Percentiles rank a stretch among this genome's conserved stretches.
phyloP scores from a whole-genome alignment of 2,797 vertebrate species.

The Tadarida brasiliensis region DNA sequence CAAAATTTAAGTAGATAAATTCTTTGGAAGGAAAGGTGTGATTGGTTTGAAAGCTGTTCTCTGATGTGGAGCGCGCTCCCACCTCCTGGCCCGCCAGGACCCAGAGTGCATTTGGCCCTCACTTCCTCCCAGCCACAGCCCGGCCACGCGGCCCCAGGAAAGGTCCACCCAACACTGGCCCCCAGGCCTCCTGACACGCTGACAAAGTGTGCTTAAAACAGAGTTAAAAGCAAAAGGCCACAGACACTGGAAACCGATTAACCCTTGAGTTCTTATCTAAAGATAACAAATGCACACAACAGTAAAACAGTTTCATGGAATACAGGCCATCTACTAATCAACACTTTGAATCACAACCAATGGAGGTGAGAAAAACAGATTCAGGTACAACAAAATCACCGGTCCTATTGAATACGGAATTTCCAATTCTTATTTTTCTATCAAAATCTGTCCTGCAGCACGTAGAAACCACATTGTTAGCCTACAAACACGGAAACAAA shows the following conservation, averaged over 20 bases:
- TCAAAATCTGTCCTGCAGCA: neutral
- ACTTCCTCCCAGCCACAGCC: neutral
- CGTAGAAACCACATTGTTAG: neutral
- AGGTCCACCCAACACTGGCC: fast-evolving
- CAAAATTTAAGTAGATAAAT: neutral
- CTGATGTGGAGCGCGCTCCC: neutral
- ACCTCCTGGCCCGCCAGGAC: neutral
- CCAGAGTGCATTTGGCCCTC: neutral
- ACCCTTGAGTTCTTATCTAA: neutral
- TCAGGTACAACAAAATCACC: neutral
- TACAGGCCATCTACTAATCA: neutral
- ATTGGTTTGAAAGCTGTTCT: neutral
- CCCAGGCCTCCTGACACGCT: neutral
- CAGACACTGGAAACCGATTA: neutral
- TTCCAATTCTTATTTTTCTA: neutral
- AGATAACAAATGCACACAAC: neutral
- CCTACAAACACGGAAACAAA: neutral
- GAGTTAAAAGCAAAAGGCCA: neutral
- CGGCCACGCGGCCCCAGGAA: fast-evolving
- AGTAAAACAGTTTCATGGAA: neutral
- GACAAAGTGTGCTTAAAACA: neutral
- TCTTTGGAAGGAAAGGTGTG: neutral
- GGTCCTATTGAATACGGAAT: neutral
- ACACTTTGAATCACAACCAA: neutral
- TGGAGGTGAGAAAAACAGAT: neutral